Percentiles rank a stretch among this genome's conserved stretches.
Conservation (phyloP, 2,797 vertebrate species). For the Rhinella marina region DNA sequence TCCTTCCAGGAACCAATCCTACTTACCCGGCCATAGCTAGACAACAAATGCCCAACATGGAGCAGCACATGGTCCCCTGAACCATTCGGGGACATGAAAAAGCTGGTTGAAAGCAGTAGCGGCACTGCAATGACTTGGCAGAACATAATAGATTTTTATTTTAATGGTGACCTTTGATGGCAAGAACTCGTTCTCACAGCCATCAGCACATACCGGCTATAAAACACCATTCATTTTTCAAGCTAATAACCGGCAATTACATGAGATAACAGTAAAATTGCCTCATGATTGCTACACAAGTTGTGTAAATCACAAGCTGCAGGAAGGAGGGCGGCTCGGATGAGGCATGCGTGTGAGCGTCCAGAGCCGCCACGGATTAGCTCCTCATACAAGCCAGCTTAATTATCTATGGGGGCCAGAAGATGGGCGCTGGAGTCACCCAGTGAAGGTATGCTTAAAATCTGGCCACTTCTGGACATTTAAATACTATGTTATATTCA, state of each 20-base stretch:
- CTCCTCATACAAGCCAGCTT: constrained; percentile 31
- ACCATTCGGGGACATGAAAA: neutral
- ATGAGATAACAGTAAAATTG: neutral
- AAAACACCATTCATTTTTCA: neutral
- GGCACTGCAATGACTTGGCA: neutral
- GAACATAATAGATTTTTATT: neutral
- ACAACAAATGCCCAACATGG: neutral
- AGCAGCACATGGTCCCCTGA: no score
- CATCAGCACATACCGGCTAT: neutral
- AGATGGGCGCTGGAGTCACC: neutral
- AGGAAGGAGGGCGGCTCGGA: no score
- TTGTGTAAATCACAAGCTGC: neutral
- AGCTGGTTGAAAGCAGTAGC: neutral
- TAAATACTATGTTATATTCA: neutral
- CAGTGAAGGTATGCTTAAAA: no score
- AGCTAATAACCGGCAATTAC: neutral
- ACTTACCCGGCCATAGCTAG: neutral
- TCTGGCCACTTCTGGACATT: neutral
- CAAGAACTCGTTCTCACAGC: neutral
- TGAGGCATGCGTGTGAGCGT: neutral
- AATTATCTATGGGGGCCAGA: constrained; percentile 42
- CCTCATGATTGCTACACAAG: neutral
- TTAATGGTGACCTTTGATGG: neutral
- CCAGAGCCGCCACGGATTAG: constrained; percentile 15
- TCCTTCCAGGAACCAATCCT: neutral